These are phyloP conservation scores for Mystacornis crossleyi DNA, from an alignment of 2,113 vertebrate species.

Conservation along the genomic window DNA sequence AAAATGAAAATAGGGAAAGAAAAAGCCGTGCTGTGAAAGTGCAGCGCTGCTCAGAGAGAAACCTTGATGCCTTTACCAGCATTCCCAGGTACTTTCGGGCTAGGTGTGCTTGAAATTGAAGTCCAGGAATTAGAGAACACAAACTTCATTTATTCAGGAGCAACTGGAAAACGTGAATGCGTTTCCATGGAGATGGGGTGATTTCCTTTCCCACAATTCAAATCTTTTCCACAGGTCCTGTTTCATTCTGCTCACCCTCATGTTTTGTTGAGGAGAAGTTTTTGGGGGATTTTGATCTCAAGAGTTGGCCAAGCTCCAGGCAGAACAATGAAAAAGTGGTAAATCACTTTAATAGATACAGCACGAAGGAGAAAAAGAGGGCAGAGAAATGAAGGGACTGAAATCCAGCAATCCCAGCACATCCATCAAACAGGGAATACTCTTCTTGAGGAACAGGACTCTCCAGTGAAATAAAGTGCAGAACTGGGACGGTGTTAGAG, in stretches of 20 bases:
- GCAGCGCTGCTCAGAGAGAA: not conserved
- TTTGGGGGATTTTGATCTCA: slow-evolving; percentile 53
- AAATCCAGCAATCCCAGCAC: slow-evolving; percentile 26
- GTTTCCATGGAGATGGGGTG: slow-evolving; percentile 61
- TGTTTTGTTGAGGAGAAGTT: slow-evolving; percentile 16
- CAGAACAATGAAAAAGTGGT: slow-evolving; percentile 72
- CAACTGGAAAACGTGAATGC: slow-evolving; percentile 25
- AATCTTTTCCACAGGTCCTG: slow-evolving; percentile 66
- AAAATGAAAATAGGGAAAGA: too few relatives aligned
- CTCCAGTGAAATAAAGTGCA: not conserved
- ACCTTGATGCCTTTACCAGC: slow-evolving; percentile 18
- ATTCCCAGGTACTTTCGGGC: not conserved
- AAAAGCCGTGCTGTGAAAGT: not conserved
- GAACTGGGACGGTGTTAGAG: not conserved
- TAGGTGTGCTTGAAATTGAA: slow-evolving; percentile 26
- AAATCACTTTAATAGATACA: slow-evolving; percentile 68
- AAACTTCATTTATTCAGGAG: slow-evolving; percentile 66
- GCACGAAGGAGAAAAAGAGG: not conserved
- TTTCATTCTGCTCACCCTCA: slow-evolving; percentile 61
- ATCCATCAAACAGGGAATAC: slow-evolving; percentile 30
- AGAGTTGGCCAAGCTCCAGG: slow-evolving; percentile 67
- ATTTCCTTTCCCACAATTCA: slow-evolving; percentile 71
- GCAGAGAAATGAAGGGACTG: slow-evolving; percentile 48
- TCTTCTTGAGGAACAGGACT: not conserved
- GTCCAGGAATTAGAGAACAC: slow-evolving; percentile 55